Percentiles rank a stretch among this genome's conserved stretches.
phyloP scores from a whole-genome alignment of 2,797 vertebrate genomes.

The Malacoctenus gilli region DNA sequence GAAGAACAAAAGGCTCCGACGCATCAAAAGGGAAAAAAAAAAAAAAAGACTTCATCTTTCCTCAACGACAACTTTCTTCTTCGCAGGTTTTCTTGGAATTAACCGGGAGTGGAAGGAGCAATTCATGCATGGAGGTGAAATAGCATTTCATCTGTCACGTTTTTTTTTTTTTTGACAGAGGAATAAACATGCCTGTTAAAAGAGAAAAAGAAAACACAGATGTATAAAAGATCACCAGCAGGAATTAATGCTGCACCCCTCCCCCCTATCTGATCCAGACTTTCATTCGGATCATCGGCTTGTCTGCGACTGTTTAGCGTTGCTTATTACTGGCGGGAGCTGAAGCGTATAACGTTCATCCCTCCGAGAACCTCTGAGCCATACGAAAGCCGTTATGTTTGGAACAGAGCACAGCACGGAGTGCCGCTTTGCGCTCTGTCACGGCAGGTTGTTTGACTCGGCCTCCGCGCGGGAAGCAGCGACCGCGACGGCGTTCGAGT shows the following conservation, averaged over 20 bases:
- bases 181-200: slow-evolving; percentile 35
- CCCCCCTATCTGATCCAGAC: slow-evolving; percentile 12
- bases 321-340: slow-evolving; percentile 67
- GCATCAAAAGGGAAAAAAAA: neutral
- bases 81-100: slow-evolving; percentile 14
- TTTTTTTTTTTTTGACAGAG: slow-evolving; percentile 23
- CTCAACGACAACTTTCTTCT: slow-evolving; percentile 35
- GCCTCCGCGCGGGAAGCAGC: slow-evolving; percentile 6
- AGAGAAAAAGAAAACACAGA: slow-evolving; percentile 27
- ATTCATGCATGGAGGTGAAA: slow-evolving; percentile 12
- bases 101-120: slow-evolving; percentile 8
- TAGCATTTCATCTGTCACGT: slow-evolving; percentile 1
- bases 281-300: slow-evolving; percentile 43
- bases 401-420: slow-evolving; percentile 51
- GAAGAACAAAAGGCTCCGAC: slow-evolving; percentile 49
- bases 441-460: slow-evolving; percentile 59
- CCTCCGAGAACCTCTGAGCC: slow-evolving; percentile 67
- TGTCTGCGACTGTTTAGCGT: slow-evolving; percentile 26
- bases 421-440: slow-evolving; percentile 45
- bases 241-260: slow-evolving; percentile 38
- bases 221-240: slow-evolving; percentile 57
- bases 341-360: slow-evolving; percentile 63
- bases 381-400: slow-evolving; percentile 58
- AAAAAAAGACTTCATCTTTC: slow-evolving; percentile 25
- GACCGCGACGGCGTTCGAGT: neutral